Evolutionary conservation across 2,113 vertebrate species (phyloP), one percentile per base, ranked within the genome.

Genomic region (Columbina picui): DNA sequence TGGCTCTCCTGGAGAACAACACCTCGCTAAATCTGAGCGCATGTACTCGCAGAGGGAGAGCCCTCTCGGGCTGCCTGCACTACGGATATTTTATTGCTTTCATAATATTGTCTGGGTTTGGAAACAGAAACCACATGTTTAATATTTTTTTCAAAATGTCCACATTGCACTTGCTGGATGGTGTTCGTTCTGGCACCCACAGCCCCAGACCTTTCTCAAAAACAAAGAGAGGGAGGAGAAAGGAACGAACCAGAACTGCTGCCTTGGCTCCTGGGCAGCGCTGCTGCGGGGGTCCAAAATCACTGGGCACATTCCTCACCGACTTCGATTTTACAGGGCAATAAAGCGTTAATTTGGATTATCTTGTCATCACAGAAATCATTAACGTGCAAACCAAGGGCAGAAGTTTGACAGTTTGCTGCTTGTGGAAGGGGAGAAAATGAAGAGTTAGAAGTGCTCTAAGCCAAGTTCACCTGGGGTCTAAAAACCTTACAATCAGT

Each of bases 51-150:
- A 65, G 79, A 88, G 95, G 93, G 65, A 86, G 89, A 90, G 89
- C 91, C 89, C 95, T 75, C 93, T 84, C 27, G 2, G 60, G 80
- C 78, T 92, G 96, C 93, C 90, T 89, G 93, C 82, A 83, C 47
- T 21, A 63, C 25, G 67, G 93, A 68, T 89, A 64, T 56, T 97
- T 98, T 97, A 97, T 97, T 77, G 96, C 89, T 93, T 94, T 95
- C 94, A 96, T 94, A 94, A 97, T 97, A 92, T 96, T 95, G 83
- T 41, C 90, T 4, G 55, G 82, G 81, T 73, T 95, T 93, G 87
- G 65, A 97, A 98, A 98, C 91, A 71, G 79, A 96, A 97, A 97
- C 91, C 97, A 97, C 90, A 96, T 97, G 96, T 95, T 90, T 21
- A 84, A 95, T 96, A 69, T 84, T 94, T 90, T n/a, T 77, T 67